Percentiles rank a stretch among this genome's conserved stretches.
phyloP scores from a whole-genome alignment of 2,888 invertebrate genomes.

The Lydus trimaculatus region DNA sequence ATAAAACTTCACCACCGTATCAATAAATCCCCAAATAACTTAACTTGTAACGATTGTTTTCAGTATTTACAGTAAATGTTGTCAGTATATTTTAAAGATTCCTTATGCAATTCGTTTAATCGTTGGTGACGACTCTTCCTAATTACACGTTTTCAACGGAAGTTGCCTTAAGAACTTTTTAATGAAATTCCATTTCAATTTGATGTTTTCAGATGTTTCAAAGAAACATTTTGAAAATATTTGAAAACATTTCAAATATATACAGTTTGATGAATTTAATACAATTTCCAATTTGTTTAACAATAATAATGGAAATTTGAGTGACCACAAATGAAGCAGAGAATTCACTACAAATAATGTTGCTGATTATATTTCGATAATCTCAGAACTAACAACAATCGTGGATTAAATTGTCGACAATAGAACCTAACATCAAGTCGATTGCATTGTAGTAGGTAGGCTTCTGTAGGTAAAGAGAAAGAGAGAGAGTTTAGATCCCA shows the following conservation, averaged over 20 bases:
- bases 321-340: not conserved
- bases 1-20: not conserved
- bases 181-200: not conserved
- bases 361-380: constrained; percentile 22
- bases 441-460: not conserved
- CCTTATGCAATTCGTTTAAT: not conserved
- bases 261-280: not conserved
- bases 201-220: not conserved
- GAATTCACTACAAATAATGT: constrained; percentile 24
- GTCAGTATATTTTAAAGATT: not conserved
- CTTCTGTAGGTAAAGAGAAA: too few species aligned
- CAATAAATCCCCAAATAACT: too few species aligned
- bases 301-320: not conserved
- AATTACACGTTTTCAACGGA: not conserved
- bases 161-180: not conserved
- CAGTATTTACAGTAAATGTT: too few species aligned
- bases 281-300: not conserved
- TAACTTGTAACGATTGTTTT: too few species aligned
- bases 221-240: not conserved
- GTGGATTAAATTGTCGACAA: constrained; percentile 29
- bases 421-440: constrained; percentile 15
- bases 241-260: not conserved
- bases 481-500: not conserved
- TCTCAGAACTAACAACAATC: constrained; percentile 29
- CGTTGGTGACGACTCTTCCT: not conserved